phyloP scores from a whole-genome alignment of 2,113 vertebrate genomes.

The Pica pica region DNA sequence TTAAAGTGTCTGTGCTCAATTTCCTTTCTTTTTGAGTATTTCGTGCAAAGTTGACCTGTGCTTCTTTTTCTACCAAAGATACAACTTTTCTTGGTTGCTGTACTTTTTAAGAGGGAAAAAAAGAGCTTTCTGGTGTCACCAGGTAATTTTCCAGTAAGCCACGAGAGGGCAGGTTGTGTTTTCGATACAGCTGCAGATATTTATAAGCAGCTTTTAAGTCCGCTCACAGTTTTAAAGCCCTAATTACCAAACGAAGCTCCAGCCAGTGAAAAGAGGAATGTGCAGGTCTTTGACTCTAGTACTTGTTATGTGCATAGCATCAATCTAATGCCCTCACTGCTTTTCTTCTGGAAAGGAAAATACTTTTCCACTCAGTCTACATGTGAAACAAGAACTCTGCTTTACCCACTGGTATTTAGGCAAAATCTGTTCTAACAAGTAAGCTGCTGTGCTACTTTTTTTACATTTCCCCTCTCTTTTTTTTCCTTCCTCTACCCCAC shows the following conservation, averaged over 20 bases:
- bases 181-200: neutral
- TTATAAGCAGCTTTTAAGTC: neutral
- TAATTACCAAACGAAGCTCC: neutral
- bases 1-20: neutral
- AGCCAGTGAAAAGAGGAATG: neutral
- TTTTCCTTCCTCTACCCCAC: neutral
- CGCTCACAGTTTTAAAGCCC: neutral
- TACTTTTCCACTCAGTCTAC: neutral
- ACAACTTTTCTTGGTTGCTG: neutral
- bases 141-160: slow-evolving; percentile 46
- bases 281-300: neutral
- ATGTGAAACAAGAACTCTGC: neutral
- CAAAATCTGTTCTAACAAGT: neutral
- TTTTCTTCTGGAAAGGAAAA: neutral
- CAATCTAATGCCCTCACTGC: neutral
- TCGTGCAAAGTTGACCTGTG: neutral
- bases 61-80: neutral
- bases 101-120: neutral
- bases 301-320: neutral
- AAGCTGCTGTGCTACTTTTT: neutral
- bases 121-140: neutral
- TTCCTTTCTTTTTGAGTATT: neutral
- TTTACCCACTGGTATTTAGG: neutral
- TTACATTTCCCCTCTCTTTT: neutral
- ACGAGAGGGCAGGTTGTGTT: slow-evolving; percentile 67